Evolutionary conservation across 2,888 invertebrate genomes (phyloP), one percentile per base, ranked within the genome.

Genomic region (Dasypogon diadema): DNA sequence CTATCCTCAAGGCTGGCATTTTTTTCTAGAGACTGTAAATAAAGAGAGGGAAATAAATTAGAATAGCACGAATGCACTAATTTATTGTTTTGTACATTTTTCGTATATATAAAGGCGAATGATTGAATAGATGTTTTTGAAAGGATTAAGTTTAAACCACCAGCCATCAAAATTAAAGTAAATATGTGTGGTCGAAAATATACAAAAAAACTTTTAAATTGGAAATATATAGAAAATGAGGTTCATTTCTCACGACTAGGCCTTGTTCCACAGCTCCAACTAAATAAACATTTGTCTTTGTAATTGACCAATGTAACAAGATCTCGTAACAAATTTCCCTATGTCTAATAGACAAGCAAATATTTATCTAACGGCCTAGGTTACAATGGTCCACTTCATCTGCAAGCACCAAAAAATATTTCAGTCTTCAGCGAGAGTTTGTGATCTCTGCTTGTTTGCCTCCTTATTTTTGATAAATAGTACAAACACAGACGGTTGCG

Each of bases 1-100:
- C 85, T 86, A 75, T 86, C 86, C 54, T 86, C 86, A 56, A 83
- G 80, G 34, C 82, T 81, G 2, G 79, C 81, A 80, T 81, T 80
- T 51, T 81, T 81, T 3, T 81, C 81, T 10, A 79, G 76, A 0
- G 79, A 77, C 85, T 85, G 76, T 8, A 77, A 76, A 46, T 2
- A 58, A 24, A 75, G 22, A 74, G n/a, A n/a, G n/a, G n/a, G n/a
- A n/a, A n/a, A n/a, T n/a, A n/a, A n/a, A n/a, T n/a, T 2, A 51
- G 8, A 14, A 16, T 16, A 14, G 4, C 16, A 48, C 12, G 12
- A 48, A 48, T 48, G 12, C 12, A 48, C n/a, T n/a, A 48, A 14
- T 48, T n/a, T 3, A 48, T 48, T 14, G 48, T 14, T 14, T n/a
- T n/a, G n/a, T n/a, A n/a, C n/a, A n/a, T n/a, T n/a, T n/a, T n/a